A percentile compares a stretch with the other conserved stretches of the same genome.
Evolutionary conservation across 1,140 invertebrate species (phyloP).

Genomic region (Ptiloglossa arizonensis): DNA sequence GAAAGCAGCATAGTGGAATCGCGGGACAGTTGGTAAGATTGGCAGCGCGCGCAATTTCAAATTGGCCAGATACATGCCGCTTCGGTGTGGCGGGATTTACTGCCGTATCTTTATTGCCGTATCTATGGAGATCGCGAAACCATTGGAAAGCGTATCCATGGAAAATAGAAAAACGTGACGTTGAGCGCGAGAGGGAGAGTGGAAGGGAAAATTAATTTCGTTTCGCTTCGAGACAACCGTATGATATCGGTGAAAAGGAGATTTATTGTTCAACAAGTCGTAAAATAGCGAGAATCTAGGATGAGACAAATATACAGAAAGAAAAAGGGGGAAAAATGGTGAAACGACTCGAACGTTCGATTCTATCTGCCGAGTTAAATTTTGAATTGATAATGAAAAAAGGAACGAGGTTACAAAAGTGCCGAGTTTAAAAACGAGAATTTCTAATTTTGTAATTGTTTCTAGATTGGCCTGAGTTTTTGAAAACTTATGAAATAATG

Average conservation of each 20-base stretch:
- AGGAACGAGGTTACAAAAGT: too few species aligned
- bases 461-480: too few species aligned
- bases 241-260: background rate
- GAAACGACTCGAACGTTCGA: background rate
- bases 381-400: too few species aligned
- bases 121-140: constrained; percentile 15
- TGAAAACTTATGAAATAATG: too few species aligned
- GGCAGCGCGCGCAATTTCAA: constrained; percentile 7
- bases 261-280: background rate
- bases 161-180: background rate
- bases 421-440: too few species aligned
- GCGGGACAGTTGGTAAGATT: background rate
- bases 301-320: background rate
- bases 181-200: background rate
- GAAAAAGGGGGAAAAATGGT: too few species aligned
- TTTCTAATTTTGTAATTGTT: too few species aligned
- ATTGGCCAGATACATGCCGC: background rate
- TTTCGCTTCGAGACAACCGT: background rate
- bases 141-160: background rate
- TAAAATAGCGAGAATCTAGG: background rate
- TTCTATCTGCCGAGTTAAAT: too few species aligned
- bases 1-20: background rate
- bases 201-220: background rate
- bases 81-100: constrained; percentile 30
- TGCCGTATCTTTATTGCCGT: constrained; percentile 29